Base-by-base conservation (phyloP, 2,113 vertebrate species). In the Aix galericulata region DNA sequence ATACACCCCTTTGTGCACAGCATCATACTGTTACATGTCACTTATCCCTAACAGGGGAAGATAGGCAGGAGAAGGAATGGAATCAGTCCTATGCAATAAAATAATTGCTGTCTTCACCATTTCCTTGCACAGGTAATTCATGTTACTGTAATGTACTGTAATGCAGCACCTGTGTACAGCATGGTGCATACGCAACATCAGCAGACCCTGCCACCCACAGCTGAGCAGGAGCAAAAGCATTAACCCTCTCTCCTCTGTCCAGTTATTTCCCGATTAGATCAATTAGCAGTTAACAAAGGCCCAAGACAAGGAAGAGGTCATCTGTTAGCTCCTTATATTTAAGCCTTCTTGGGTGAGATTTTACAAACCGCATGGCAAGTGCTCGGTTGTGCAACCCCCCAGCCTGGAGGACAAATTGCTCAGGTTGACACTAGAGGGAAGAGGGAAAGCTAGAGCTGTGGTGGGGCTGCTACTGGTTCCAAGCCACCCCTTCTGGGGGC, bases 381-480 rank as follows among this genome's bases (percentile, higher is more conserved):
- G 34, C 64, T 48, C 13, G 20, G 11, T 46, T 10, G 2, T 1
- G 11, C 68, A 74, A 16, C 21, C 46, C 34, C 56, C 42, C 36
- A 55, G 75, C 34, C 48, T 9, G 27, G 22, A n/a, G 6, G n/a
- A 18, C 9, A 46, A 17, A 26, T 22, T 38, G 17, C 23, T 72
- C 26, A 1, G 1, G 0, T 0, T 18, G 40, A 23, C 21, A 71
- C 21, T 31, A 27, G 29, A 13, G 0, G 4, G 50, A 21, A 0
- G 1, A 74, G 46, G 26, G 27, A 44, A 15, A 25, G 22, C 12
- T 11, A 42, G n/a, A 42, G 46, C 25, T 44, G 32, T 17, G 38
- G 6, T 22, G 36, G 25, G 34, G 34, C 46, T 72, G 36, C 77
- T 82, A 50, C 56, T 68, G 67, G 18, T 89, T 38, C 53, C 44